These are phyloP conservation scores for Isichthys henryi DNA, from an alignment of 2,113 vertebrate species.

Conservation along the genomic window DNA sequence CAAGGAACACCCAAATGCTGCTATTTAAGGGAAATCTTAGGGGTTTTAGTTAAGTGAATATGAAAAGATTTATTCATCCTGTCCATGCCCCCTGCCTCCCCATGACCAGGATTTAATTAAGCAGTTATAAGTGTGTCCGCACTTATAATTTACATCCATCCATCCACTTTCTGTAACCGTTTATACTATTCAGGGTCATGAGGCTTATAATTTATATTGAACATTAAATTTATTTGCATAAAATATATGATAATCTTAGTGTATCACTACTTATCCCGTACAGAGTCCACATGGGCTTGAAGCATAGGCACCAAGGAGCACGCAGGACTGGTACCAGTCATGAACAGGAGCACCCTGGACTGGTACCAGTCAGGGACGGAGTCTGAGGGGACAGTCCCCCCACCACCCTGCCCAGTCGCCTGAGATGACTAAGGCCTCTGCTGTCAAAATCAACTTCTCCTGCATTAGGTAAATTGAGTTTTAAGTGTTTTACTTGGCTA, in stretches of 20 bases:
- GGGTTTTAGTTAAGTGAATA: not conserved
- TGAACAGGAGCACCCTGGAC: not conserved
- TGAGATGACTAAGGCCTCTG: not conserved
- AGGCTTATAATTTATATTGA: not conserved
- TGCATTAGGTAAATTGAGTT: not conserved
- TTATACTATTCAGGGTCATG: not conserved
- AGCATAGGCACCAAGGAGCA: not conserved
- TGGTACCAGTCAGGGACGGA: too few species aligned
- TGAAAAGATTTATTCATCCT: not conserved
- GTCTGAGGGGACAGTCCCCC: not conserved
- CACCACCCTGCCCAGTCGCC: not conserved
- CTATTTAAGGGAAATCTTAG: not conserved
- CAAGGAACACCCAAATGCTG: not conserved
- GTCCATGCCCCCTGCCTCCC: not conserved
- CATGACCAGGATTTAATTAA: not conserved
- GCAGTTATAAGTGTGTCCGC: not conserved
- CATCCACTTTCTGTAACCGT: not conserved
- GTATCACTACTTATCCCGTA: not conserved
- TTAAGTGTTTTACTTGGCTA: not conserved
- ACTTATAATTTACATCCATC: not conserved
- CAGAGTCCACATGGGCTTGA: not conserved
- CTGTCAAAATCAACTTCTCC: not conserved
- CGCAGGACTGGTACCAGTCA: not conserved
- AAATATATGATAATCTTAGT: not conserved
- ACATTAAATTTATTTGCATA: not conserved